Conservation (phyloP, 2,888 invertebrate genomes). For the Nymphalis c-album region DNA sequence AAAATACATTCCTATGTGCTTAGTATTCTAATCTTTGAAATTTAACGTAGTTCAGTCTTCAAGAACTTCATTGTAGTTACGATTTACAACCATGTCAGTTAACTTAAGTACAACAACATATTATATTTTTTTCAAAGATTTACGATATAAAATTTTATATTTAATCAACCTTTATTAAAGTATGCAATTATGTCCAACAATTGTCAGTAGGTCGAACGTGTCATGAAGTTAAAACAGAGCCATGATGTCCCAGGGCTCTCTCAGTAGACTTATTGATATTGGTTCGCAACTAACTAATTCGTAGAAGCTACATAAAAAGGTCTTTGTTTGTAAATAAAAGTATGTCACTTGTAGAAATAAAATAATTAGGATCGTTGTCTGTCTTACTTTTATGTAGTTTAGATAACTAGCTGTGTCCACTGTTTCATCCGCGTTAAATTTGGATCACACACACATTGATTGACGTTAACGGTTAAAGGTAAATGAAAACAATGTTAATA, state of each 20-base stretch:
- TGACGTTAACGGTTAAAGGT: too few relatives aligned
- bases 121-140: not conserved
- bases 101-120: too few relatives aligned
- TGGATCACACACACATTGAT: too few relatives aligned
- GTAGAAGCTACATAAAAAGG: conserved; percentile 9
- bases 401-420: too few relatives aligned
- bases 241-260: conserved; percentile 10
- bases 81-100: not conserved
- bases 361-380: too few relatives aligned
- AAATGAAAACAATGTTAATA: too few relatives aligned
- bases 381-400: too few relatives aligned
- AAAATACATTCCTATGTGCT: too few relatives aligned
- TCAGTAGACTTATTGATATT: conserved; percentile 25
- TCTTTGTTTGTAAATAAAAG: not conserved
- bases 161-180: conserved; percentile 5
- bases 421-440: too few relatives aligned
- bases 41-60: too few relatives aligned
- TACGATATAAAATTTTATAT: conserved; percentile 33
- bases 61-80: not conserved
- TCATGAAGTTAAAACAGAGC: conserved; percentile 16
- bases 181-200: conserved; percentile 15
- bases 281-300: conserved; percentile 19
- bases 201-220: conserved; percentile 25
- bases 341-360: not conserved
- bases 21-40: too few relatives aligned